Base-by-base conservation (phyloP, 2,888 invertebrate genomes). In the Polydrusus cervinus region DNA sequence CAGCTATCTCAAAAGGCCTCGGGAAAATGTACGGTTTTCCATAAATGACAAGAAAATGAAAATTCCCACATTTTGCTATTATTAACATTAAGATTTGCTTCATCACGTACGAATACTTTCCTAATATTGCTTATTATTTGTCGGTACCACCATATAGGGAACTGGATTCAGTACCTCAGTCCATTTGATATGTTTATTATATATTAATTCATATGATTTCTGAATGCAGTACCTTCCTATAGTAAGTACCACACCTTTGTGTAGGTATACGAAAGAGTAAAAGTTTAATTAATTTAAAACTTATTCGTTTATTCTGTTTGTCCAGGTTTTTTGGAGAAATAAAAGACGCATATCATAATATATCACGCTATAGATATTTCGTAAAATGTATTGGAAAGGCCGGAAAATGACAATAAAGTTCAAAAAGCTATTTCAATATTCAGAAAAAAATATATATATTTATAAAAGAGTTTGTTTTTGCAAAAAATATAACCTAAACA, bases 171-270 rank as follows among this genome's bases (percentile, higher is more conserved):
- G 30, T 53, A 53, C 20, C n/a, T 40, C 25, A 62, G 55, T 47
- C 47, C 65, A 67, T 67, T 73, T 67, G 71, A 71, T 57, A 67
- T 67, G 61, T 73, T 73, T 73, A 73, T 73, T 61, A 51, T 38
- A 67, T 67, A 73, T 73, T 73, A 68, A 68, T 72, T 66, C 57
- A 25, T 72, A 57, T 62, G 40, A 66, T 60, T 57, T 60, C 40
- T 16, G 20, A 64, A 64, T 16, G 18, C 30, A 30, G 47, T 62
- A 62, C 20, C 30, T 64, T 47, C 11, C 14, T 16, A 30, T 53
- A 18, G 25, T 25, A 25, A n/a, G 34, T 45, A 65, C 71, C 71
- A 71, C 65, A 55, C 71, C 71, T 71, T 40, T 40, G 20, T 11
- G n/a, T 62, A 30, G n/a, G n/a, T n/a, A n/a, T n/a, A n/a, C n/a